Base-by-base conservation (phyloP, 1,140 invertebrate species). In the Pomacea maculata region DNA sequence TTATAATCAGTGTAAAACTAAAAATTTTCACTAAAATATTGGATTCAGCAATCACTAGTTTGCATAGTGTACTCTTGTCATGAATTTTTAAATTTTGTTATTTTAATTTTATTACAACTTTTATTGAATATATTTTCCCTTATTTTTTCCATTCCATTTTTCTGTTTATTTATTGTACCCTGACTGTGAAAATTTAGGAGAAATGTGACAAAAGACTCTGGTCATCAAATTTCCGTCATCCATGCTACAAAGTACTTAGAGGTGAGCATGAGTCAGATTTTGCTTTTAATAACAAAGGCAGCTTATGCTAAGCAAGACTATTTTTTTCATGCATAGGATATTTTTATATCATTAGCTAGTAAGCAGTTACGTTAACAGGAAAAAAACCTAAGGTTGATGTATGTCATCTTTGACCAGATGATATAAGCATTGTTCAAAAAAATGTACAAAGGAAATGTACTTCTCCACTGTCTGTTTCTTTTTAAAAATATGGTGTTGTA, bases 141-240 rank as follows among this genome's bases (percentile, higher is more conserved):
- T 19, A 64, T 78, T n/a, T 78, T 52, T 45, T 65, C 8, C 15
- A 65, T 67, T n/a, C 34, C 25, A 65, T 65, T 78, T 78, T 57
- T 52, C 29, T 79, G n/a, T 52, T 17, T 65, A 11, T 57, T 70
- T 70, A 21, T 79, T 54, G 45, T 17, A 45, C 34, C 34, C 34
- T 45, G 34, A 6, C 34, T 45, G 34, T 45, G 34, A 61, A 11
- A 61, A 14, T 61, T 61, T 61, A 61, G 57, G 57, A 61, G n/a
- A 87, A 86, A 73, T 82, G 81, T 83, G 85, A 84, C 68, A 78
- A 85, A 14, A 75, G 82, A n/a, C 94, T 95, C 0, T 96, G 95
- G 95, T 96, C 80, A 89, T 93, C 75, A 86, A 93, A 73, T 93
- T 94, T 91, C 92, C 93, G 80, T 92, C 93, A 63, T 82, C 88